These are phyloP conservation scores for Agelaius phoeniceus DNA, from an alignment of 2,113 vertebrate species.

Conservation along the genomic window DNA sequence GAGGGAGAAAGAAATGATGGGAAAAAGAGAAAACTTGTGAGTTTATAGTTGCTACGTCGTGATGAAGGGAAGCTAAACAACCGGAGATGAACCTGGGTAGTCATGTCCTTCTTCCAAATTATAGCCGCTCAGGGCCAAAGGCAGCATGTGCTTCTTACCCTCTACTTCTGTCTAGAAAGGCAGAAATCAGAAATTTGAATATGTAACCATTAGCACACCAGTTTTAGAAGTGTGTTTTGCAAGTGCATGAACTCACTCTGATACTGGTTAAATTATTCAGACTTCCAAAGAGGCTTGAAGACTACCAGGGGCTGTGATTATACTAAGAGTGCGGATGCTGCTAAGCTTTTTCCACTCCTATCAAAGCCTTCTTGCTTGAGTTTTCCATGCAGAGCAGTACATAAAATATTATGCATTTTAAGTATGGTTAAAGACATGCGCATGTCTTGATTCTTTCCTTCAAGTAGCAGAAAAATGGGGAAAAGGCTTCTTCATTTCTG, in stretches of 20 bases:
- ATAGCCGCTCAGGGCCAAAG: not conserved
- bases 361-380: not conserved
- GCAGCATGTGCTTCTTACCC: not conserved
- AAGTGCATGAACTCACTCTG: not conserved
- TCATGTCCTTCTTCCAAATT: not conserved
- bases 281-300: not conserved
- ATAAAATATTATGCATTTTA: not conserved
- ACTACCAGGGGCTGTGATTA: not conserved
- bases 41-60: accelerated
- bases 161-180: not conserved
- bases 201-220: not conserved
- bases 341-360: not conserved
- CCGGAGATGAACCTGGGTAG: not conserved
- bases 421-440: not conserved
- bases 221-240: not conserved
- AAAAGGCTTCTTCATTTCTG: not conserved
- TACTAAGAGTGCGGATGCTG: not conserved
- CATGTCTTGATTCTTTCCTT: slow-evolving; percentile 1
- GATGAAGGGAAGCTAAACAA: not conserved
- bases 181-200: not conserved
- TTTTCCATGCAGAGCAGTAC: not conserved
- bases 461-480: not conserved
- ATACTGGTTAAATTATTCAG: not conserved
- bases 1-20: not conserved
- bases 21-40: not conserved